These are phyloP conservation scores for Promerops cafer DNA, from an alignment of 2,113 vertebrate genomes.

Conservation along the genomic window DNA sequence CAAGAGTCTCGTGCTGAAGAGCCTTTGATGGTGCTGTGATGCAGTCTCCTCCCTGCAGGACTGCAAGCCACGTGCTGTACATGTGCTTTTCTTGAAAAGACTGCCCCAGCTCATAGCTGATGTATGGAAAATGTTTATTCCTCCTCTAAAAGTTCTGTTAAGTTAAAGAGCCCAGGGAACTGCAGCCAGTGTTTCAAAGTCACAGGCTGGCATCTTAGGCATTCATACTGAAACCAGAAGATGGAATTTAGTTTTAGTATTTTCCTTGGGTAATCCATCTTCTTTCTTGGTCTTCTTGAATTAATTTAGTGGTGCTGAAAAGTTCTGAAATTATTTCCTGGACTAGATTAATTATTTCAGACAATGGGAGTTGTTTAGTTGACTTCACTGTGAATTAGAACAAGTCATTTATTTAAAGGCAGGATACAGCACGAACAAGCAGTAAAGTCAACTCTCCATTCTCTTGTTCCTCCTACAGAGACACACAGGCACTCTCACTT, in stretches of 20 bases:
- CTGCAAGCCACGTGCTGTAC: not conserved
- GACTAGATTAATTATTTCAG: conserved; percentile 4
- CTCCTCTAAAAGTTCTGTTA: not conserved
- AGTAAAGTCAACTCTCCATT: not conserved
- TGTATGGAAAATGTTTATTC: not conserved
- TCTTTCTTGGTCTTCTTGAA: conserved; percentile 3
- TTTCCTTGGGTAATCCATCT: not conserved
- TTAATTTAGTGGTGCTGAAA: conserved; percentile 41
- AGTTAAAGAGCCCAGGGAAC: not conserved
- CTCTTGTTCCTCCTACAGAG: not conserved
- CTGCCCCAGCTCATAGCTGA: not conserved
- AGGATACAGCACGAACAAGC: not conserved
- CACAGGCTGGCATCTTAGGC: not conserved
- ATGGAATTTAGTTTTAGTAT: not conserved
- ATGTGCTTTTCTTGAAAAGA: not conserved
- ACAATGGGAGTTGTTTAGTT: conserved; percentile 24
- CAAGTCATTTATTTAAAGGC: conserved; percentile 1
- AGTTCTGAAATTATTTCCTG: conserved; percentile 19
- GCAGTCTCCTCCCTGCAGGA: not conserved
- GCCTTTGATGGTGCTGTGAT: not conserved
- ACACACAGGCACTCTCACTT: not conserved
- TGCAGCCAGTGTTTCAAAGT: not conserved
- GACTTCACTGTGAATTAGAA: conserved; percentile 23
- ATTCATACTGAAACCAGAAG: conserved; percentile 1
- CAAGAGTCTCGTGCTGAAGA: not conserved